Conservation (phyloP, 2,113 vertebrate genomes). For the Takifugu bimaculatus region DNA sequence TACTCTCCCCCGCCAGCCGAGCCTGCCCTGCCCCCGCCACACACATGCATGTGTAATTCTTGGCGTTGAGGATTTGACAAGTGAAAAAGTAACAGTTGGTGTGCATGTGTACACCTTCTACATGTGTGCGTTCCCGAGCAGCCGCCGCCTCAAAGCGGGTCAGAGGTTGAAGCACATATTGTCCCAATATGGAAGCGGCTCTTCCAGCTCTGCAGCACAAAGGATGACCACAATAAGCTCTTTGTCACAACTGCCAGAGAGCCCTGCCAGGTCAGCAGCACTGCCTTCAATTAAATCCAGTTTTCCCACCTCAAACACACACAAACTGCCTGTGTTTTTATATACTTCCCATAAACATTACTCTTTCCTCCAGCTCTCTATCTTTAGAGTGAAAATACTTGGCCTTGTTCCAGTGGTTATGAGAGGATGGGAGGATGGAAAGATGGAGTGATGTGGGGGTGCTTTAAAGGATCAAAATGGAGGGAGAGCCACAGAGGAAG, state of each 20-base stretch:
- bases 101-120: conserved; percentile 52
- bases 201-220: conserved; percentile 52
- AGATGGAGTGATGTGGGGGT: conserved; percentile 38
- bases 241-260: conserved; percentile 63
- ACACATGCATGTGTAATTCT: conserved; percentile 67
- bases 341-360: not conserved
- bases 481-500: conserved; percentile 25
- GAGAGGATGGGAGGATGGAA: conserved; percentile 27
- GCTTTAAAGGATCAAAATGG: conserved; percentile 47
- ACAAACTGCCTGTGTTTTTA: not conserved
- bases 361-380: conserved; percentile 3
- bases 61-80: conserved; percentile 50
- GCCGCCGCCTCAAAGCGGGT: conserved; percentile 54
- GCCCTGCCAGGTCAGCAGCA: conserved; percentile 47
- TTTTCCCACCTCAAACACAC: conserved; percentile 27
- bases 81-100: conserved; percentile 66
- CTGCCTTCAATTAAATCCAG: conserved; percentile 39
- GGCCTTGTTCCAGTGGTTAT: conserved; percentile 55
- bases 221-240: conserved; percentile 55
- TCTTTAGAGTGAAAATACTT: conserved; percentile 52
- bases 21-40: conserved; percentile 63
- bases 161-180: conserved; percentile 64
- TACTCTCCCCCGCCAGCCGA: conserved; percentile 60
- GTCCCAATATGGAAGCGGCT: conserved; percentile 65
- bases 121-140: conserved; percentile 38